phyloP scores from a whole-genome alignment of 2,888 invertebrate genomes.

The Cosmia pyralina region DNA sequence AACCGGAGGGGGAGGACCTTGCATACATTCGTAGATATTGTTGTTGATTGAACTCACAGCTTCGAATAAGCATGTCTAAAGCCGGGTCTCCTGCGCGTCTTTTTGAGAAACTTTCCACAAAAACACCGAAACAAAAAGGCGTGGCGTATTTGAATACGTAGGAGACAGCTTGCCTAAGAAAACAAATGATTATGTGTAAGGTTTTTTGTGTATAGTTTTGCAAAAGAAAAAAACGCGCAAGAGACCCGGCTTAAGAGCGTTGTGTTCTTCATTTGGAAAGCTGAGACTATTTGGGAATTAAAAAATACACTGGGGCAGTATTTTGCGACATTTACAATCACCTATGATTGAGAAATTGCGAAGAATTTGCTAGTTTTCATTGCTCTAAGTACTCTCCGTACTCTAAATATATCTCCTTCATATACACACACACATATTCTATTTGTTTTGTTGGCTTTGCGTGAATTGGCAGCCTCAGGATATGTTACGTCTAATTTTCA shows the following conservation, averaged over 20 bases:
- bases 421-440: constrained; percentile 13
- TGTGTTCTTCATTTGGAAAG: constrained; percentile 10
- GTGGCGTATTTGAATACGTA: no score
- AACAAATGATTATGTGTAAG: no score
- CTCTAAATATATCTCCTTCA: neutral
- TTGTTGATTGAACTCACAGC: constrained; percentile 14
- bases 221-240: no score
- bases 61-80: constrained; percentile 3
- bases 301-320: neutral
- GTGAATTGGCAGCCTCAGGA: constrained; percentile 31
- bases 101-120: no score
- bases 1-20: constrained; percentile 48
- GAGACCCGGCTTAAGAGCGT: neutral
- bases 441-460: constrained; percentile 33
- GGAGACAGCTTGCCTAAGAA: no score
- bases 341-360: no score
- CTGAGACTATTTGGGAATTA: neutral
- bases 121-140: no score
- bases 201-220: no score
- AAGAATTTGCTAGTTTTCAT: neutral
- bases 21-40: constrained; percentile 34
- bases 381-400: neutral
- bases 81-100: no score
- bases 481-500: constrained; percentile 36
- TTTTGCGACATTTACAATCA: neutral